phyloP scores from a whole-genome alignment of 2,797 vertebrate genomes.

The Nannoperca australis region DNA sequence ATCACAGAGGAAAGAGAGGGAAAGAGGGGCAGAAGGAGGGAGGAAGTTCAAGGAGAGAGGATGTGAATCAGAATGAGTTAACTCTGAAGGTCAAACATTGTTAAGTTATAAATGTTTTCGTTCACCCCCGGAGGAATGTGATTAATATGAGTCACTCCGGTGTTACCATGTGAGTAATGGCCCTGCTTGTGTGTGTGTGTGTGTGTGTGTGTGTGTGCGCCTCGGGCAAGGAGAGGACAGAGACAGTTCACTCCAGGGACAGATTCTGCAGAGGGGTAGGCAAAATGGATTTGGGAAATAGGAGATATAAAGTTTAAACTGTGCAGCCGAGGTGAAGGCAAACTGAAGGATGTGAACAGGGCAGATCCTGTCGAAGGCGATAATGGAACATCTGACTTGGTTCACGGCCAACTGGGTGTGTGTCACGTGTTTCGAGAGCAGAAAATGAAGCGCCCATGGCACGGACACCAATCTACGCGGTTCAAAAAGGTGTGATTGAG shows the following conservation, averaged over 20 bases:
- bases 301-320: slow-evolving; percentile 42
- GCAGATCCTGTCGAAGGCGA: slow-evolving; percentile 30
- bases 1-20: slow-evolving; percentile 10
- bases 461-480: neutral
- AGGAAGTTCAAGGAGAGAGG: slow-evolving; percentile 24
- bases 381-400: slow-evolving; percentile 31
- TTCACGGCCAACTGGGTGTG: neutral
- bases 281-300: slow-evolving; percentile 54
- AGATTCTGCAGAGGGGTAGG: slow-evolving; percentile 34
- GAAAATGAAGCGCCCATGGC: slow-evolving; percentile 28
- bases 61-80: slow-evolving; percentile 21
- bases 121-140: slow-evolving; percentile 30
- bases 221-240: slow-evolving; percentile 55
- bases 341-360: slow-evolving; percentile 32
- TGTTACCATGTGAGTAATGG: slow-evolving; percentile 61
- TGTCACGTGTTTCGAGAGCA: slow-evolving; percentile 26
- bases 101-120: slow-evolving; percentile 24
- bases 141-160: slow-evolving; percentile 58
- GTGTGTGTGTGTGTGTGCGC: slow-evolving; percentile 23
- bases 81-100: slow-evolving; percentile 25
- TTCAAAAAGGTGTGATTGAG: slow-evolving; percentile 21
- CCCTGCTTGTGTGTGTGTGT: slow-evolving; percentile 17
- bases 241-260: slow-evolving; percentile 51
- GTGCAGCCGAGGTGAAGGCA: slow-evolving; percentile 14
- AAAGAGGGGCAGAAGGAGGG: slow-evolving; percentile 20